Conservation (phyloP, 2,113 vertebrate genomes). For the Chamaetylas fuelleborni region DNA sequence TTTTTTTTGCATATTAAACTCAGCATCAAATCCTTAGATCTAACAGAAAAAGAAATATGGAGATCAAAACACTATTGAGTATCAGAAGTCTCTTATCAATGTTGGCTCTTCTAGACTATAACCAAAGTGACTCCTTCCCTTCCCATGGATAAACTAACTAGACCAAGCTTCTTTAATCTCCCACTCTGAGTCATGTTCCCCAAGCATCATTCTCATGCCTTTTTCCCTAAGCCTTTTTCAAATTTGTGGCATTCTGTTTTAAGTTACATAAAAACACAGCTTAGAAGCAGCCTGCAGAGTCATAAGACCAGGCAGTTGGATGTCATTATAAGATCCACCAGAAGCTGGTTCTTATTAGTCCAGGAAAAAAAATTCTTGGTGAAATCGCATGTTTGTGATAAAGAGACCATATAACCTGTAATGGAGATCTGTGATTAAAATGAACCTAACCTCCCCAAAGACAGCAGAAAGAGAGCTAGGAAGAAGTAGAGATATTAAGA, state of each 20-base stretch:
- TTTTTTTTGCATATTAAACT: neutral
- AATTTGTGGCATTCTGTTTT: neutral
- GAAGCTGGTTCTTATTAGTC: neutral
- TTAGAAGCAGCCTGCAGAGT: neutral
- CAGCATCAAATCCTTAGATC: neutral
- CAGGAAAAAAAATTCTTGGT: neutral
- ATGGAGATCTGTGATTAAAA: neutral
- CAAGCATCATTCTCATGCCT: neutral
- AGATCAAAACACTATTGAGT: neutral
- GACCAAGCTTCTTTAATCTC: neutral
- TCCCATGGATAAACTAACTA: neutral
- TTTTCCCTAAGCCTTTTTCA: neutral
- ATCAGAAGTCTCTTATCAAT: neutral
- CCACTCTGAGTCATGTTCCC: neutral
- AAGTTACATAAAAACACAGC: neutral
- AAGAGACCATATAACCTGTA: neutral
- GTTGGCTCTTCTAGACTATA: neutral
- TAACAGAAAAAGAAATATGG: constrained; percentile 3
- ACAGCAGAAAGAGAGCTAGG: neutral
- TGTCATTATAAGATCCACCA: neutral
- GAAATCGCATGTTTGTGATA: neutral
- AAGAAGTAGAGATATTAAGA: neutral
- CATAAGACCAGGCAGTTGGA: neutral
- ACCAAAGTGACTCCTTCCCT: neutral
- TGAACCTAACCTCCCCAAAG: neutral